A percentile compares a stretch with the other conserved stretches of the same genome.
These are phyloP conservation scores for Panulirus ornatus DNA, from an alignment of 1,140 invertebrate species.

Conservation along the genomic window DNA sequence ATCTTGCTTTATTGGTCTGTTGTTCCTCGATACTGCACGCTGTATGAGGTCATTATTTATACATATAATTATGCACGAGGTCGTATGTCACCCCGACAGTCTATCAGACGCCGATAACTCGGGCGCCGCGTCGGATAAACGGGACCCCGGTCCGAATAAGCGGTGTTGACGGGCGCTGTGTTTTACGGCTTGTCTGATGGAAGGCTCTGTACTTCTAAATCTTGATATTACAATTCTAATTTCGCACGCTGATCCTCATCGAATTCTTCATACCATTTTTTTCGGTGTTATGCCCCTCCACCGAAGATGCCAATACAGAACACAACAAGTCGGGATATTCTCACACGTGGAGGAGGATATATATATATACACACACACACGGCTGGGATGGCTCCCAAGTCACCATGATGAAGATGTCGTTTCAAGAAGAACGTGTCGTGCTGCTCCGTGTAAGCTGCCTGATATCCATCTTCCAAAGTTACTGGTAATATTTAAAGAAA, in stretches of 20 bases:
- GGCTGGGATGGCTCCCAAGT: too few species aligned
- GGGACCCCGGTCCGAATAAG: conserved; percentile 8
- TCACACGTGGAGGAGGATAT: too few species aligned
- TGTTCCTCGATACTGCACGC: background rate
- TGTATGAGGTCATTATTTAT: background rate
- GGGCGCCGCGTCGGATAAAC: background rate
- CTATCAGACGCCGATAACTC: background rate
- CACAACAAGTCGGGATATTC: too few species aligned
- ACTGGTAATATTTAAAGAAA: too few species aligned
- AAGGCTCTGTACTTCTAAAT: conserved; percentile 60
- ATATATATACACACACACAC: too few species aligned
- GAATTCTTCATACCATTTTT: conserved; percentile 13
- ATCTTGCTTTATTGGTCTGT: conserved; percentile 34
- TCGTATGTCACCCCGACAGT: background rate
- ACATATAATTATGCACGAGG: background rate
- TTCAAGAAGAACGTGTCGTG: too few species aligned
- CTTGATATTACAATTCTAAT: conserved; percentile 68
- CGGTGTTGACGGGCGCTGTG: background rate
- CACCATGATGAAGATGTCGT: too few species aligned
- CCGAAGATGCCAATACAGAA: too few species aligned
- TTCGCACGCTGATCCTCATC: conserved; percentile 45
- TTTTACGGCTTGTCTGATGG: conserved; percentile 58
- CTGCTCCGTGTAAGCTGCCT: too few species aligned
- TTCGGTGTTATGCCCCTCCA: background rate
- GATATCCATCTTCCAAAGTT: too few species aligned